phyloP scores from a whole-genome alignment of 2,888 invertebrate genomes.

The Microdon myrmicae region DNA sequence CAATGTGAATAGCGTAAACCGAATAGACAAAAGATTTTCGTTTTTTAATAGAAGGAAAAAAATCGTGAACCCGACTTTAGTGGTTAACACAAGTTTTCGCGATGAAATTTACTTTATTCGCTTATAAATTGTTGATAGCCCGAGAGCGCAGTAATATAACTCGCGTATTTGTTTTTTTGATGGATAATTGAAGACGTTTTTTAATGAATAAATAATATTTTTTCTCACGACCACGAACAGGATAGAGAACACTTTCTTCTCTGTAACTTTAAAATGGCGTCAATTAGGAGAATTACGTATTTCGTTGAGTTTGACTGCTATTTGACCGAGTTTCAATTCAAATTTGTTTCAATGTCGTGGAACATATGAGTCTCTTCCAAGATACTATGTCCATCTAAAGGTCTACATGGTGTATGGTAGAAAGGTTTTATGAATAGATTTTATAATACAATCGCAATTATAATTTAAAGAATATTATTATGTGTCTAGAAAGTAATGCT shows the following conservation, averaged over 20 bases:
- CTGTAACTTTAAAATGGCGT: slow-evolving; percentile 56
- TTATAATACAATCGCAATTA: no score
- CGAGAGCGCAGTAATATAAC: slow-evolving; percentile 29
- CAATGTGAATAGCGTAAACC: slow-evolving; percentile 48
- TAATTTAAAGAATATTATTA: no score
- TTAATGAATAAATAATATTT: slow-evolving; percentile 45
- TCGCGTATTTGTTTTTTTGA: slow-evolving; percentile 22
- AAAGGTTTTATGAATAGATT: no score
- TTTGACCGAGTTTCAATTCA: not conserved
- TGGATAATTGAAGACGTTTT: slow-evolving; percentile 39
- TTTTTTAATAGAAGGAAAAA: slow-evolving; percentile 39
- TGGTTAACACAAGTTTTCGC: slow-evolving; percentile 28
- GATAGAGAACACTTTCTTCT: slow-evolving; percentile 55
- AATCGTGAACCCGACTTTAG: slow-evolving; percentile 29
- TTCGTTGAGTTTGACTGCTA: slow-evolving; percentile 32
- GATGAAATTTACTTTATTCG: slow-evolving; percentile 32
- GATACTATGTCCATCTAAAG: no score
- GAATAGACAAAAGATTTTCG: slow-evolving; percentile 51
- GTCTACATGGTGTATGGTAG: no score
- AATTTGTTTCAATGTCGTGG: not conserved
- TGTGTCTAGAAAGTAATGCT: no score
- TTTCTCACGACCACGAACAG: slow-evolving; percentile 53
- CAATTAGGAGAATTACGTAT: slow-evolving; percentile 46
- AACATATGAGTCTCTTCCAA: no score
- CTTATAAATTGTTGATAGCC: slow-evolving; percentile 19